These are phyloP conservation scores for Pleuronectes platessa DNA, from an alignment of 2,113 vertebrate genomes.

Conservation along the genomic window DNA sequence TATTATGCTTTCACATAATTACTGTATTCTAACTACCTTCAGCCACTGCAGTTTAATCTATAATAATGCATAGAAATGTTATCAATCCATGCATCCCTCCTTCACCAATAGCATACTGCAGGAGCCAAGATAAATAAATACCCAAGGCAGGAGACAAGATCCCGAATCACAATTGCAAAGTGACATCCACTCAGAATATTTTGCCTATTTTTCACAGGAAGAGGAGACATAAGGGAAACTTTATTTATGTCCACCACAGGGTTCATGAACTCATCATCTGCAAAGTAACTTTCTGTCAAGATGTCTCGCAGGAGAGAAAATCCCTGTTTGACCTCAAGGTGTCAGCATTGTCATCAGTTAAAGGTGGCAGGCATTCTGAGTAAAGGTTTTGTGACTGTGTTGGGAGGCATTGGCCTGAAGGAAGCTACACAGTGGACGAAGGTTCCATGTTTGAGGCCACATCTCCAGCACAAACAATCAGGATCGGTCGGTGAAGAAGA, in stretches of 20 bases:
- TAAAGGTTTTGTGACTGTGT: neutral
- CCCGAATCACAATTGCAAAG: slow-evolving; percentile 18
- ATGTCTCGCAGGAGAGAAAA: neutral
- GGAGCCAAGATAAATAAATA: slow-evolving; percentile 29
- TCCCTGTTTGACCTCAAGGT: slow-evolving; percentile 31
- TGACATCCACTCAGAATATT: slow-evolving; percentile 17
- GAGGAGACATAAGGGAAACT: slow-evolving; percentile 10
- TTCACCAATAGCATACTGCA: too few species aligned
- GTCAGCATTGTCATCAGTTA: slow-evolving; percentile 32
- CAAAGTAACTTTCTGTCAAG: neutral
- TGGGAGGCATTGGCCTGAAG: neutral
- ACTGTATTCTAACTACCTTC: too few species aligned
- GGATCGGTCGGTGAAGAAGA: neutral
- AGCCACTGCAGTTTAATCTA: too few species aligned
- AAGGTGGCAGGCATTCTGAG: neutral
- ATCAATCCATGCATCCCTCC: too few species aligned
- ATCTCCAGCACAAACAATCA: neutral
- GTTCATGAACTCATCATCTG: too few species aligned
- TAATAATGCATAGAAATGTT: too few species aligned
- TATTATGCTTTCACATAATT: too few species aligned
- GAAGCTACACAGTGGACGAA: too few species aligned
- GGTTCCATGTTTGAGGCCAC: neutral
- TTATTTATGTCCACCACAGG: too few species aligned
- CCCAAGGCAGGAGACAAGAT: neutral
- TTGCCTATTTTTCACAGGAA: slow-evolving; percentile 15